Conservation (phyloP, 2,888 invertebrate genomes). For the Lamproptera curius region DNA sequence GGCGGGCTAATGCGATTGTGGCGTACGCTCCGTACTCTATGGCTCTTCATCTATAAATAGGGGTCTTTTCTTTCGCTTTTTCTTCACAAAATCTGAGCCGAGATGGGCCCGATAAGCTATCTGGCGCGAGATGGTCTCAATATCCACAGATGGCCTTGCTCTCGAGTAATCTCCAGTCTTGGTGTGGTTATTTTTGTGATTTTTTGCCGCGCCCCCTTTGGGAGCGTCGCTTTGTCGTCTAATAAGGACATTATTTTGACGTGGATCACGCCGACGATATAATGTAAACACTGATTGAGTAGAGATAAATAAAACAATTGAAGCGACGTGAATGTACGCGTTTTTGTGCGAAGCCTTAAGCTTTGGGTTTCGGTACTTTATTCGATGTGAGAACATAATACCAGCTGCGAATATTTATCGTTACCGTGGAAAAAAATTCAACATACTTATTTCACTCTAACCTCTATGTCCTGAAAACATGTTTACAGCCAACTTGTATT, state of each 20-base stretch:
- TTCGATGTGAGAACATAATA: too few relatives aligned
- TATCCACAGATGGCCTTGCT: slow-evolving; percentile 77
- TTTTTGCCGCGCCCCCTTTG: slow-evolving; percentile 72
- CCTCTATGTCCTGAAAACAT: too few relatives aligned
- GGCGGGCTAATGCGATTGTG: slow-evolving; percentile 70
- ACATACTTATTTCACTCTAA: too few relatives aligned
- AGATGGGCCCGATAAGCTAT: slow-evolving; percentile 73
- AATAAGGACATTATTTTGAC: slow-evolving; percentile 79
- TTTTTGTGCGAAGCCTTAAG: slow-evolving; percentile 39
- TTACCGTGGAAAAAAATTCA: too few relatives aligned
- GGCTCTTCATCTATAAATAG: slow-evolving; percentile 71
- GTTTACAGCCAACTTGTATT: too few relatives aligned
- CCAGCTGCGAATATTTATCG: too few relatives aligned
- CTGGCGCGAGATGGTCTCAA: slow-evolving; percentile 75
- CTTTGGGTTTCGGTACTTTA: slow-evolving; percentile 3
- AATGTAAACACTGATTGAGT: slow-evolving; percentile 75
- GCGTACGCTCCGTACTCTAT: slow-evolving; percentile 57
- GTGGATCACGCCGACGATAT: slow-evolving; percentile 64
- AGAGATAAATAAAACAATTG: slow-evolving; percentile 72
- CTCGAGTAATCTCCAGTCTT: slow-evolving; percentile 61
- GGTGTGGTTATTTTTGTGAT: slow-evolving; percentile 65
- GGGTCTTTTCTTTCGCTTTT: slow-evolving; percentile 74
- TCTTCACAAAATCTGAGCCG: slow-evolving; percentile 73
- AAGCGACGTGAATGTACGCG: slow-evolving; percentile 44
- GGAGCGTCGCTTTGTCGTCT: slow-evolving; percentile 67